Conservation (phyloP, 2,888 invertebrate genomes). For the Escarpia spicata region DNA sequence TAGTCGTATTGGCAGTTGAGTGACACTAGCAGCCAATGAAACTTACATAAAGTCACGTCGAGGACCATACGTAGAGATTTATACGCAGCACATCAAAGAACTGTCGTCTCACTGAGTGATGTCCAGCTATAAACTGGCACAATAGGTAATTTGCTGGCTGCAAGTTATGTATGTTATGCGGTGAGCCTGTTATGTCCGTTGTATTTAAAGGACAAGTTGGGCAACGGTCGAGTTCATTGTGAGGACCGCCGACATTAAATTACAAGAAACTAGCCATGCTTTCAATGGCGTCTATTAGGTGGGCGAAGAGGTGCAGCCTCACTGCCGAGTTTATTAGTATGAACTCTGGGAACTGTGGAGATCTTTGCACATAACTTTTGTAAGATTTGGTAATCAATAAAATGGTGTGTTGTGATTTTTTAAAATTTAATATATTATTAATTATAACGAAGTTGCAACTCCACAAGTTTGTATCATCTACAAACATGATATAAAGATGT, state of each 20-base stretch:
- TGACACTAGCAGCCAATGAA: background rate
- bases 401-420: background rate
- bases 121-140: background rate
- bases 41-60: background rate
- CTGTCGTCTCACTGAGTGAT: background rate
- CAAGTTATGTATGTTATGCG: background rate
- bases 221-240: background rate
- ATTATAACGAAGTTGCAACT: background rate
- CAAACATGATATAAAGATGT: background rate
- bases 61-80: background rate
- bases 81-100: constrained; percentile 4
- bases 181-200: background rate
- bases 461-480: background rate
- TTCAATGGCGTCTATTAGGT: background rate
- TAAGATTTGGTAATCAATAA: background rate
- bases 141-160: background rate
- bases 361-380: background rate
- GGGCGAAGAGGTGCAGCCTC: background rate
- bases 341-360: background rate
- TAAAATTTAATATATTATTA: too few relatives aligned
- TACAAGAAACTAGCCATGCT: background rate
- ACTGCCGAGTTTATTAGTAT: background rate
- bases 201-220: background rate
- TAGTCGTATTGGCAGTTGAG: background rate
- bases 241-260: background rate